phyloP scores from a whole-genome alignment of 2,888 invertebrate species.

The Standfussiana lucernea region DNA sequence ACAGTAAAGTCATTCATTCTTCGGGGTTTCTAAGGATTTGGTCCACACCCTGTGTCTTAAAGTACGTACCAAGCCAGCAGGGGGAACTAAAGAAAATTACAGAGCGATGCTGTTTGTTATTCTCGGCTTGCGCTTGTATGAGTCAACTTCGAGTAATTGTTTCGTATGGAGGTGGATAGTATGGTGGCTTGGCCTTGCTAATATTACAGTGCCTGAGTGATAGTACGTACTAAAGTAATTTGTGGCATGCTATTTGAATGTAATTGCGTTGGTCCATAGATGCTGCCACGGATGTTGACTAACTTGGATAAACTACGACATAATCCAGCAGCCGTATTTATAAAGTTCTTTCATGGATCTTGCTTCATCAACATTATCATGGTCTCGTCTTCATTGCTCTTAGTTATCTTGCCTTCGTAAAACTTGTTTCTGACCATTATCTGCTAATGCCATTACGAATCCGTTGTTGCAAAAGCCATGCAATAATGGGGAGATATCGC shows the following conservation, averaged over 20 bases:
- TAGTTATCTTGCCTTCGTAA: background rate
- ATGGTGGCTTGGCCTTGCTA: slow-evolving; percentile 17
- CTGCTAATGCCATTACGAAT: too few relatives aligned
- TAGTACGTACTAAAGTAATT: background rate
- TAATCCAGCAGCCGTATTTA: background rate
- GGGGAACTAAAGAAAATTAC: slow-evolving; percentile 36
- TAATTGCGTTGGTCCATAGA: background rate
- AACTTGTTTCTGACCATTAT: background rate
- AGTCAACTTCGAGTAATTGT: slow-evolving; percentile 34
- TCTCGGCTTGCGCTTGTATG: slow-evolving; percentile 19
- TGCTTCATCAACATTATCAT: background rate
- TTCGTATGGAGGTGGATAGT: slow-evolving; percentile 13
- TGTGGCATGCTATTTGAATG: background rate
- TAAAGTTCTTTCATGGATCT: background rate
- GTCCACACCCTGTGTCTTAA: background rate
- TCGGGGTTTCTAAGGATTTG: background rate
- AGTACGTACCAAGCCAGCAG: background rate
- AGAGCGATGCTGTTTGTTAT: slow-evolving; percentile 26
- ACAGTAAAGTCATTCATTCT: background rate
- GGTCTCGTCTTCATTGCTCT: background rate
- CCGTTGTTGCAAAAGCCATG: background rate
- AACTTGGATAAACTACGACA: too few relatives aligned
- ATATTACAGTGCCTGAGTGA: slow-evolving; percentile 5
- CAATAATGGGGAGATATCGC: slow-evolving; percentile 51
- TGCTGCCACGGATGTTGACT: background rate